Base-by-base conservation (phyloP, 2,797 vertebrate genomes). In the Sciurus vulgaris region DNA sequence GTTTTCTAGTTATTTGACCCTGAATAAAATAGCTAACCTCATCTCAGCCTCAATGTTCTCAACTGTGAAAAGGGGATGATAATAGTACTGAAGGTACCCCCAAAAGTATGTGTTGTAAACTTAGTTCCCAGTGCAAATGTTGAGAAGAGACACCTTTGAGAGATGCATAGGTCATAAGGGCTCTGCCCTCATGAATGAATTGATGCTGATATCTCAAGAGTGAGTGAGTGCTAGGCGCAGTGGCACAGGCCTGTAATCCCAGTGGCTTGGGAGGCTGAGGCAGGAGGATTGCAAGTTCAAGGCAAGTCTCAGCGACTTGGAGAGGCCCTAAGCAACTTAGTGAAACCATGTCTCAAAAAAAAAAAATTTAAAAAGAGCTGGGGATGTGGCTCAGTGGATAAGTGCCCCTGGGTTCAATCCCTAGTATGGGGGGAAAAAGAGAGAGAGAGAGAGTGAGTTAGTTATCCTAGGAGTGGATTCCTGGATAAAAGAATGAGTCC, bases 1-100 rank as follows among this genome's bases (percentile, higher is more conserved):
- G 38, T 95, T 87, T 91, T 54, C 11, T 85, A 76, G 15, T 77
- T 93, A 90, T 78, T 77, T 86, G 59, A 59, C 47, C 30, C 93
- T 92, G 26, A 87, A 93, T 12, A 65, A 85, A 90, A 73, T 74
- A 63, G 1, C 61, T 91, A 85, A 89, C 15, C 30, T 97, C 6
- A 49, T 35, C 30, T 95, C 17, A 86, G 51, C 56, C 30, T 86
- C 59, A 84, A 18, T 73, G 49, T 38, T 33, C 14, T 90, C 63
- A 88, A 78, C 49, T 51, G 6, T 93, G 47, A 85, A 95, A 91
- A 87, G 2, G 14, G 6, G 14, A 92, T 94, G 41, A 67, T 82
- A 79, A 86, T 72, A 59, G 4, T 95, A 83, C 30, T 82, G 14
- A 87, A 65, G 28, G 13, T 74, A 17, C 35, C 9, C 28, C 11